Percentiles rank a stretch among this genome's conserved stretches.
Conservation (phyloP, 2,888 invertebrate species). For the Lymantria dispar region DNA sequence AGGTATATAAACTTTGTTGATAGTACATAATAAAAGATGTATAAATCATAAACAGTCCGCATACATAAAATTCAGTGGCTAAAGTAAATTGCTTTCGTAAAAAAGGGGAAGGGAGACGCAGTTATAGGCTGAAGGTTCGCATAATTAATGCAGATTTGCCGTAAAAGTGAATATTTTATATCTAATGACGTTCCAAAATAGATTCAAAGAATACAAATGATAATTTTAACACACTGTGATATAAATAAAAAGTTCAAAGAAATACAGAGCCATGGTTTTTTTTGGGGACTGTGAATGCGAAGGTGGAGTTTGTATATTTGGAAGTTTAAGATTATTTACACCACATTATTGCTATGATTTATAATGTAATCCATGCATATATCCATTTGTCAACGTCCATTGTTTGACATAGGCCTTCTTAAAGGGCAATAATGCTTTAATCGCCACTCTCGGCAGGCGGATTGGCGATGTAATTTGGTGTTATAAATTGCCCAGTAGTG, state of each 20-base stretch:
- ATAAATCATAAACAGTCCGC: background rate
- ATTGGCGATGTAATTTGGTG: no score
- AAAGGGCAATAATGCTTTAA: no score
- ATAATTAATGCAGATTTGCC: conserved; percentile 60
- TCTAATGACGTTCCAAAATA: conserved; percentile 25
- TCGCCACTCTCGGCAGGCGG: no score
- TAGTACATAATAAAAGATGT: background rate
- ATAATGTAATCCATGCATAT: no score
- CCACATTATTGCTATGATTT: no score
- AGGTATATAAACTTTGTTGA: no score
- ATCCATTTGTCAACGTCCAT: no score
- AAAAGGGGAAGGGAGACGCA: conserved; percentile 44
- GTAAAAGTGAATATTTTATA: conserved; percentile 40
- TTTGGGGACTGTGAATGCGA: background rate
- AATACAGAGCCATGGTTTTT: background rate
- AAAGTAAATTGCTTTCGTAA: conserved; percentile 66
- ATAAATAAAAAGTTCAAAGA: background rate
- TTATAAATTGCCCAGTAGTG: no score
- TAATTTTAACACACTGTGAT: background rate
- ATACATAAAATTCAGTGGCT: conserved; percentile 54
- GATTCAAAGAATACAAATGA: background rate
- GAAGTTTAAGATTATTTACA: no score
- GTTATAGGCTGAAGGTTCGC: conserved; percentile 54
- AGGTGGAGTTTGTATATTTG: no score
- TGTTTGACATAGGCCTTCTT: no score